These are phyloP conservation scores for Agonopterix alstromeriana DNA, from an alignment of 2,888 invertebrate genomes.

Conservation along the genomic window DNA sequence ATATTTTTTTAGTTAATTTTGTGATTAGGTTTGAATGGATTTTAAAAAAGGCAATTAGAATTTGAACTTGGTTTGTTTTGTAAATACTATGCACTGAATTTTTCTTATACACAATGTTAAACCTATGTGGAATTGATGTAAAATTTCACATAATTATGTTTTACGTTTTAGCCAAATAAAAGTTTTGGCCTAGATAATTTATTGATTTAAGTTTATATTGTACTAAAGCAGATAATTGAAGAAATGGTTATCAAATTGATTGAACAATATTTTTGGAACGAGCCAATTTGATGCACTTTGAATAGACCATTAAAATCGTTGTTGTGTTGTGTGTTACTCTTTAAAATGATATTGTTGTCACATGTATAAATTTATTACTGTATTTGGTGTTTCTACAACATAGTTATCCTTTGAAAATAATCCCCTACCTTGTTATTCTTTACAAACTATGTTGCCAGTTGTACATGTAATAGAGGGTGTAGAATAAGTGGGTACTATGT, in stretches of 20 bases:
- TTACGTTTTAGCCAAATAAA: not conserved
- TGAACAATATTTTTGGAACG: not conserved
- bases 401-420: conserved; percentile 10
- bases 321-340: conserved; percentile 49
- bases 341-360: conserved; percentile 43
- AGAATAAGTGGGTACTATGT: too few relatives aligned
- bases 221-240: not conserved
- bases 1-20: too few relatives aligned
- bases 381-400: conserved; percentile 17
- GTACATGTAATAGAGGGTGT: too few relatives aligned
- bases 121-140: conserved; percentile 1
- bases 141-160: not conserved
- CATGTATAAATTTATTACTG: conserved; percentile 21
- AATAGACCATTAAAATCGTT: conserved; percentile 20
- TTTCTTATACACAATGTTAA: conserved; percentile 17
- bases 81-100: conserved; percentile 19
- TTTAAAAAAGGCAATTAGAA: too few relatives aligned
- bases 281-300: not conserved
- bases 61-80: conserved; percentile 3
- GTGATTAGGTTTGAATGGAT: too few relatives aligned
- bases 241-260: not conserved
- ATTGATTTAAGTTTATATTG: too few relatives aligned
- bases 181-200: not conserved
- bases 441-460: not conserved
- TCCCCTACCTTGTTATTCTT: not conserved